Conservation (phyloP, 2,113 vertebrate genomes). For the Engraulis encrasicolus region DNA sequence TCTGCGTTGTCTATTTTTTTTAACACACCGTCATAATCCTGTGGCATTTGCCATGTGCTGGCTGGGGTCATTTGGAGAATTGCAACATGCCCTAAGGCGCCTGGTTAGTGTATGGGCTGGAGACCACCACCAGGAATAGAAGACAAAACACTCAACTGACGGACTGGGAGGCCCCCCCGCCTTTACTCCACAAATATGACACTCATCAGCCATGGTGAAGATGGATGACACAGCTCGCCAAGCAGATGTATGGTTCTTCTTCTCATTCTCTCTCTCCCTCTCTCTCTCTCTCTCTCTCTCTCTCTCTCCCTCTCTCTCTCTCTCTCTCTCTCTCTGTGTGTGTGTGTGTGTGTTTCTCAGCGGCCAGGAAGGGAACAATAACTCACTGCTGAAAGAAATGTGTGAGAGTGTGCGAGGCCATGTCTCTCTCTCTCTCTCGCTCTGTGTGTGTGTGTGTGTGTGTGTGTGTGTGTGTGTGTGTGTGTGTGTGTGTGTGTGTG, state of each 20-base stretch:
- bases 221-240: slow-evolving; percentile 7
- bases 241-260: background rate
- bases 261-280: background rate
- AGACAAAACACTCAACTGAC: slow-evolving; percentile 29
- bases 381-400: too few relatives aligned
- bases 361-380: too few relatives aligned
- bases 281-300: background rate
- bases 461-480: slow-evolving; percentile 16
- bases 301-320: background rate
- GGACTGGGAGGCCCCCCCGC: background rate
- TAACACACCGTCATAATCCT: slow-evolving; percentile 29
- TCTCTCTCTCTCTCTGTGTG: background rate
- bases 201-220: slow-evolving; percentile 9
- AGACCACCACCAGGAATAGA: slow-evolving; percentile 59
- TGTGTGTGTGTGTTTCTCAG: background rate
- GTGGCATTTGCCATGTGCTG: slow-evolving; percentile 39
- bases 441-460: background rate
- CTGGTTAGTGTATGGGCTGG: slow-evolving; percentile 64
- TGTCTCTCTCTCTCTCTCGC: too few relatives aligned
- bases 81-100: slow-evolving; percentile 39
- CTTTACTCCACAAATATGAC: slow-evolving; percentile 6
- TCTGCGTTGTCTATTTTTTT: slow-evolving; percentile 19
- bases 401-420: background rate
- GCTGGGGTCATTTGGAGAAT: slow-evolving; percentile 34
- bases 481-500: background rate